Conservation (phyloP, 92 coral and sea anemone species). For the Micromussa lordhowensis region DNA sequence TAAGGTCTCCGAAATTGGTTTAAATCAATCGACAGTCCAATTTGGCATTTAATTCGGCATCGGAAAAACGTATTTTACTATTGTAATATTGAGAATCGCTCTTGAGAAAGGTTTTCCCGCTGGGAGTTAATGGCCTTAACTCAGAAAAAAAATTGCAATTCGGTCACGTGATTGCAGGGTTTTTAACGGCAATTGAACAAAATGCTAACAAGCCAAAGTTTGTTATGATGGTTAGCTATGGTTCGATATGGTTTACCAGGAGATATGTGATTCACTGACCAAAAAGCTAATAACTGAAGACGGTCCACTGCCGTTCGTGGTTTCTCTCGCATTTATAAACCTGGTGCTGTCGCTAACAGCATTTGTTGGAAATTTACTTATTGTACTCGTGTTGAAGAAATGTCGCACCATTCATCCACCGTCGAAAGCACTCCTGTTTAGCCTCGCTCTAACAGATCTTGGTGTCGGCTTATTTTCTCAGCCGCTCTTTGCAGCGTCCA, state of each 20-base stretch:
- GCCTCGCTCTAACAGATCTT: conserved; percentile 25
- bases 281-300: conserved; percentile 1
- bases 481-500: conserved; percentile 13
- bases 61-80: neutral
- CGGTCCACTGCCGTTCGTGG: conserved; percentile 6
- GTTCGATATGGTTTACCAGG: neutral
- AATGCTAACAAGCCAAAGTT: neutral
- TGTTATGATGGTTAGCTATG: neutral
- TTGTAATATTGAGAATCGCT: neutral
- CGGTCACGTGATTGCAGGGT: neutral
- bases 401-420: conserved; percentile 8
- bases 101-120: neutral
- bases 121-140: neutral
- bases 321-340: neutral
- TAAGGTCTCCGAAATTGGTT: neutral
- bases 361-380: conserved; percentile 10
- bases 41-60: neutral
- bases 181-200: neutral
- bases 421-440: conserved; percentile 22
- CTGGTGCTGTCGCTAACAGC: neutral
- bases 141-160: neutral
- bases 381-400: neutral
- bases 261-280: conserved; percentile 15
- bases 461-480: conserved; percentile 28
- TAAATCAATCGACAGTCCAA: neutral